These are phyloP conservation scores for Chrysogorgia sp. DNA, from an alignment of 92 coral and sea anemone genomes.

Conservation along the genomic window DNA sequence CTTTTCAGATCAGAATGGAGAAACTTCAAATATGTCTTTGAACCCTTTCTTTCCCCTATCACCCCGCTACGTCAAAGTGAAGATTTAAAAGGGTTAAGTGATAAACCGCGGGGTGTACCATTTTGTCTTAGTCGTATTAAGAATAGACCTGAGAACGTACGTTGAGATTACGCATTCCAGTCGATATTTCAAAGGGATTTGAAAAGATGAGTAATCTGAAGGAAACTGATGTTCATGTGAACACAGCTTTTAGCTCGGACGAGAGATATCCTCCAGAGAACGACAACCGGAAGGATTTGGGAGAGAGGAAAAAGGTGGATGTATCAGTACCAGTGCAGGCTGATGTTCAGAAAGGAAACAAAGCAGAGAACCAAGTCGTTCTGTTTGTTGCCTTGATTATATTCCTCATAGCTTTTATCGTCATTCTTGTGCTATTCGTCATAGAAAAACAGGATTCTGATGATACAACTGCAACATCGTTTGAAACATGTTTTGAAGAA, in stretches of 20 bases:
- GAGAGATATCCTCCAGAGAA: background rate
- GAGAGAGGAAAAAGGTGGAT: background rate
- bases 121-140: too few species aligned
- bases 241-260: background rate
- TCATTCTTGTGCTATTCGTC: constrained; percentile 1
- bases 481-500: constrained; percentile 16
- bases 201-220: background rate
- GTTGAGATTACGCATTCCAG: too few species aligned
- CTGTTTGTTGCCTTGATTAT: background rate
- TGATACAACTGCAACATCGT: background rate
- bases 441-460: constrained; percentile 2
- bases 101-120: too few species aligned
- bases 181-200: background rate
- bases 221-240: background rate
- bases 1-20: too few species aligned
- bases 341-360: background rate
- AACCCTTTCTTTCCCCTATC: too few species aligned
- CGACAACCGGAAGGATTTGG: background rate
- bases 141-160: too few species aligned
- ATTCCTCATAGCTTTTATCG: constrained; percentile 2
- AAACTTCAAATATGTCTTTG: too few species aligned
- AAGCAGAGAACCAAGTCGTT: background rate
- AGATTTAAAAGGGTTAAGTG: background rate
- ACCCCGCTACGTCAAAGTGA: background rate
- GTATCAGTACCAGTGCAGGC: background rate